A percentile compares a stretch with the other conserved stretches of the same genome.
Conservation (phyloP, 2,888 invertebrate genomes). For the Catocala nupta region DNA sequence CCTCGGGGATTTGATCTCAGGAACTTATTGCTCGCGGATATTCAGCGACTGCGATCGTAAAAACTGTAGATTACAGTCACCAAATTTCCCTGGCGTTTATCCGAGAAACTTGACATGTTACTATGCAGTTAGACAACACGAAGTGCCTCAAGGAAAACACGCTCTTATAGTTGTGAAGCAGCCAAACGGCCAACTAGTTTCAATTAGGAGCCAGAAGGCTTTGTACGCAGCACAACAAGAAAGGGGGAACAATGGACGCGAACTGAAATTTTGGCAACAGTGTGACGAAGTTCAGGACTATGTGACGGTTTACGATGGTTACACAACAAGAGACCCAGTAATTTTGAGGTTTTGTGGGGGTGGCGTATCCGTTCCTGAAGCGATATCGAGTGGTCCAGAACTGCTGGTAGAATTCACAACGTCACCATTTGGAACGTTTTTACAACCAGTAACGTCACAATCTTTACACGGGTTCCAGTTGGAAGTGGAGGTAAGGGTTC, state of each 20-base stretch:
- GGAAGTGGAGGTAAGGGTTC: slow-evolving; percentile 89
- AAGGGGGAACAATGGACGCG: slow-evolving; percentile 86
- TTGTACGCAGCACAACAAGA: slow-evolving; percentile 88
- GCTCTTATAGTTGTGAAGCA: slow-evolving; percentile 95
- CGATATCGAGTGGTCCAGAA: slow-evolving; percentile 95
- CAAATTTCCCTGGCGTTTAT: slow-evolving; percentile 97
- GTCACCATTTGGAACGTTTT: slow-evolving; percentile 95
- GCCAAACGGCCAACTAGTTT: slow-evolving; percentile 94
- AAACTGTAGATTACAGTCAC: slow-evolving; percentile 95
- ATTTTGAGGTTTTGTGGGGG: slow-evolving; percentile 96
- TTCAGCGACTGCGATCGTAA: slow-evolving; percentile 97
- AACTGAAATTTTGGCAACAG: slow-evolving; percentile 92
- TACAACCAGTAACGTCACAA: slow-evolving; percentile 92
- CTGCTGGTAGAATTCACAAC: slow-evolving; percentile 96
- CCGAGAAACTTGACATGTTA: slow-evolving; percentile 98
- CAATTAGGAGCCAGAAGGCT: slow-evolving; percentile 93
- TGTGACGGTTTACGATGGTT: slow-evolving; percentile 95
- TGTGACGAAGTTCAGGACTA: slow-evolving; percentile 96
- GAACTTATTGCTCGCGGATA: slow-evolving; percentile 96
- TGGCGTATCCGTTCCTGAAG: slow-evolving; percentile 94
- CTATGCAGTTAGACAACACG: slow-evolving; percentile 95
- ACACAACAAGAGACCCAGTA: slow-evolving; percentile 95
- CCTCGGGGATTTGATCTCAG: slow-evolving; percentile 95
- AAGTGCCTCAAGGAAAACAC: slow-evolving; percentile 95
- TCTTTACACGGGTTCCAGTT: slow-evolving; percentile 96